A percentile compares a stretch with the other conserved stretches of the same genome.
Conservation (phyloP, 92 coral and sea anemone species). For the Parazoanthus swiftii region DNA sequence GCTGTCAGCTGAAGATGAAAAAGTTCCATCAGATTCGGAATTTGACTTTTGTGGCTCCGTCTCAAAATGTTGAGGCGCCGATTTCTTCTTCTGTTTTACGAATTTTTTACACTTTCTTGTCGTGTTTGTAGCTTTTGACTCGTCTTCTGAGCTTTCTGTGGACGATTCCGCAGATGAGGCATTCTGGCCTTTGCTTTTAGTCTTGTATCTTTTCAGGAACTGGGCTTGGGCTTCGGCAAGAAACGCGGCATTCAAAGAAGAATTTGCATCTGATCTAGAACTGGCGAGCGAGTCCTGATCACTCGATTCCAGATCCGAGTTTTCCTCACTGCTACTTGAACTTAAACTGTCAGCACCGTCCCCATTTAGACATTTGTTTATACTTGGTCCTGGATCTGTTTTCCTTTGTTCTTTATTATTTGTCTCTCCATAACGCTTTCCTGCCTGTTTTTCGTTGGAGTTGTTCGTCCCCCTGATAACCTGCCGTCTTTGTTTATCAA, state of each 20-base stretch:
- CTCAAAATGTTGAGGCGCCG: not conserved
- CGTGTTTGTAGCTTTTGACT: not conserved
- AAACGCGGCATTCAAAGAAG: not conserved
- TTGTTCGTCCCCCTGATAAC: not conserved
- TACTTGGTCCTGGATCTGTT: not conserved
- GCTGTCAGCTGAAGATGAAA: constrained; percentile 29
- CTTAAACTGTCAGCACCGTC: not conserved
- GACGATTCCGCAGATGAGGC: not conserved
- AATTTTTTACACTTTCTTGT: not conserved
- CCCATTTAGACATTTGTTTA: not conserved
- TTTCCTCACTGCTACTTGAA: not conserved
- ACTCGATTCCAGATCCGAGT: not conserved
- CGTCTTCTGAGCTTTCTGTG: constrained; percentile 25
- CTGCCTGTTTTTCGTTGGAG: not conserved
- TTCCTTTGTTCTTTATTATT: not conserved
- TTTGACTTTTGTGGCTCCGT: not conserved
- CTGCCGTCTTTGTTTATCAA: not conserved
- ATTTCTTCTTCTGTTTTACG: not conserved
- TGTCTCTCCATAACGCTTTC: not conserved
- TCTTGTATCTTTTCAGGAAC: not conserved
- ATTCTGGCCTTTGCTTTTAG: not conserved
- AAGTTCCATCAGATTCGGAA: not conserved
- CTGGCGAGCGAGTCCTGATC: not conserved
- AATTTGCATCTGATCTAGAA: not conserved
- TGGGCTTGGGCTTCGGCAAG: constrained; percentile 9